Evolutionary conservation across 2,797 vertebrate species (phyloP), one percentile per base, ranked within the genome.

Genomic region (Geotrypetes seraphini): DNA sequence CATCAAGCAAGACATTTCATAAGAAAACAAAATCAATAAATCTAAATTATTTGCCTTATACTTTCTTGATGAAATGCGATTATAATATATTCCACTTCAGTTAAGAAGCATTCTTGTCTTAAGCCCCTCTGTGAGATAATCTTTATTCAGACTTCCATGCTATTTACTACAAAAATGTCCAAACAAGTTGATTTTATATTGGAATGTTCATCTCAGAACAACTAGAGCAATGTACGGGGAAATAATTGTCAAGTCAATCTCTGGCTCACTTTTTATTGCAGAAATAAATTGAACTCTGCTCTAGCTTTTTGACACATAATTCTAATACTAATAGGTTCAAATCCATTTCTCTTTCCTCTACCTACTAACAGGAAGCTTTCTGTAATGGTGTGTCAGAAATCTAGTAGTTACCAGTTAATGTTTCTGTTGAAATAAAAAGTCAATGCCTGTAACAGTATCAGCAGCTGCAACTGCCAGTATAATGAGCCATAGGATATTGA

Each of bases 221-320:
- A 60, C 38, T 52, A 25, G 43, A 51, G 43, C 33, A 47, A 39
- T 37, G 30, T 28, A 69, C 65, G 39, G 52, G 59, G 54, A 69
- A 72, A 67, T 66, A 79, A 75, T 63, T 72, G 60, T 63, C 61
- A 63, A 74, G 60, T 69, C 68, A 72, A 57, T 67, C 45, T 63
- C 40, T 30, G 50, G 37, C 42, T 65, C 66, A 43, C 50, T 61
- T 46, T 63, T 66, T 71, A 69, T 53, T 65, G 47, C 51, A 69
- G 64, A 69, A 78, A 80, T 73, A 81, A 77, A 69, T 45, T 70
- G 69, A 81, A 75, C 58, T 61, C 62, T 68, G 60, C 54, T 74
- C 49, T 26, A 66, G 58, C 39, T 75, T 70, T 79, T 60, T 72
- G 67, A 73, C 69, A 75, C 18, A 19, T 66, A 75, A 75, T 80